Conservation (phyloP, 2,797 vertebrate species). For the Karalla daura region DNA sequence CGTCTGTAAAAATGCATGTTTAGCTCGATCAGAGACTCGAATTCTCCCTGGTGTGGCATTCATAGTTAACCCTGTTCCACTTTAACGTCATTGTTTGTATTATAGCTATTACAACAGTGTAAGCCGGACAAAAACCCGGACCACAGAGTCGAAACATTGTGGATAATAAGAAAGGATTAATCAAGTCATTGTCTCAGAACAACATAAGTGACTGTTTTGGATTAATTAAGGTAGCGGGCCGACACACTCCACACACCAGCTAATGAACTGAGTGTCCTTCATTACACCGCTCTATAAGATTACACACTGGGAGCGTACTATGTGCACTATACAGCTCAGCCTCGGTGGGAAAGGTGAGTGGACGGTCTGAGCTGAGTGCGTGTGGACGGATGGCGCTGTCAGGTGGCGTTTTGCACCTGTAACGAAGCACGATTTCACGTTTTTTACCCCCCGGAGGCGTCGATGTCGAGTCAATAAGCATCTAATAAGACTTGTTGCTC, state of each 20-base stretch:
- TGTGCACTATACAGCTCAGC: background rate
- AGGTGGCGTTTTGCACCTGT: background rate
- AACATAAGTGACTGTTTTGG: background rate
- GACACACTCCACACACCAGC: background rate
- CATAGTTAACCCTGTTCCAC: too few relatives aligned
- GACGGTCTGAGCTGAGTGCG: background rate
- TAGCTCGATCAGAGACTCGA: too few relatives aligned
- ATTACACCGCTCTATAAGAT: background rate
- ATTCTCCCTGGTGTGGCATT: too few relatives aligned
- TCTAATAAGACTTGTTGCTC: constrained; percentile 42
- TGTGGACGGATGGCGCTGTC: constrained; percentile 32
- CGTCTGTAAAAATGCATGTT: too few relatives aligned
- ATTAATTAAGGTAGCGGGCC: constrained; percentile 21
- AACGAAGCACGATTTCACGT: constrained; percentile 17
- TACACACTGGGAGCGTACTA: background rate
- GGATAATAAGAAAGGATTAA: background rate
- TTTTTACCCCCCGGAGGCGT: constrained; percentile 13
- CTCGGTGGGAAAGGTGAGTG: too few relatives aligned
- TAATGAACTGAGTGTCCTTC: constrained; percentile 20
- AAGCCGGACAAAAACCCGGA: background rate
- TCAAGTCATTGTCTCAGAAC: background rate
- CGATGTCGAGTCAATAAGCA: constrained; percentile 53
- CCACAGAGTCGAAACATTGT: background rate
- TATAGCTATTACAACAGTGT: background rate
- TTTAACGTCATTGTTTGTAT: background rate